Evolutionary conservation across 2,797 vertebrate species (phyloP).

Genomic region (Podarcis lilfordi): DNA sequence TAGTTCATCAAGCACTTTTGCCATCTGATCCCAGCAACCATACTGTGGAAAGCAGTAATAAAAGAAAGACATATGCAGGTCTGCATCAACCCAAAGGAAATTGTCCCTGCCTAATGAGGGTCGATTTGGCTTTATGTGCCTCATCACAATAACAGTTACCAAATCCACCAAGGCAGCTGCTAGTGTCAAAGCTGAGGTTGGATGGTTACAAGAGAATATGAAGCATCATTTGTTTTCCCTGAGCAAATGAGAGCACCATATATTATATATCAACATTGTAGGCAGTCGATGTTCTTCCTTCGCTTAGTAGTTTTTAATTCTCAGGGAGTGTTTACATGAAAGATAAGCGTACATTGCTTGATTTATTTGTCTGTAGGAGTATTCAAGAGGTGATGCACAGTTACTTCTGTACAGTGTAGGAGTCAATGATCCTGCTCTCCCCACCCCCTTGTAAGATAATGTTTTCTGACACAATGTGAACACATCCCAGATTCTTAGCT

Average conservation of each 20-base stretch:
- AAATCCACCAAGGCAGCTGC: not conserved
- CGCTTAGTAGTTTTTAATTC: not conserved
- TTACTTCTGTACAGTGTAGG: not conserved
- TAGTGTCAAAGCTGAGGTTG: not conserved
- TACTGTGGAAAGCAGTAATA: not conserved
- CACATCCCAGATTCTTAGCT: not conserved
- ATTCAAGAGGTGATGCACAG: not conserved
- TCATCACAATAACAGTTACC: not conserved
- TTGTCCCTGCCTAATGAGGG: not conserved
- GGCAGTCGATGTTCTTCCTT: not conserved
- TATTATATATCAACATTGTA: not conserved
- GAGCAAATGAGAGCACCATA: not conserved
- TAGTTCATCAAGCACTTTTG: not conserved
- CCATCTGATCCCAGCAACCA: not conserved
- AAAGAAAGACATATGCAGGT: not conserved
- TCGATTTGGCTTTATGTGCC: not conserved
- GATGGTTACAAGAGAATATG: not conserved
- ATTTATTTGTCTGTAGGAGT: not conserved
- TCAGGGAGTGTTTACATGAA: not conserved
- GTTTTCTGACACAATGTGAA: not conserved
- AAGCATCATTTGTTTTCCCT: conserved; percentile 5
- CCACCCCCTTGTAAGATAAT: not conserved
- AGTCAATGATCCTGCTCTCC: not conserved
- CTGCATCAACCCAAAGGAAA: not conserved
- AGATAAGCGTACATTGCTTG: not conserved